phyloP scores from a whole-genome alignment of 2,888 invertebrate genomes.

The Eristalinus aeneus region DNA sequence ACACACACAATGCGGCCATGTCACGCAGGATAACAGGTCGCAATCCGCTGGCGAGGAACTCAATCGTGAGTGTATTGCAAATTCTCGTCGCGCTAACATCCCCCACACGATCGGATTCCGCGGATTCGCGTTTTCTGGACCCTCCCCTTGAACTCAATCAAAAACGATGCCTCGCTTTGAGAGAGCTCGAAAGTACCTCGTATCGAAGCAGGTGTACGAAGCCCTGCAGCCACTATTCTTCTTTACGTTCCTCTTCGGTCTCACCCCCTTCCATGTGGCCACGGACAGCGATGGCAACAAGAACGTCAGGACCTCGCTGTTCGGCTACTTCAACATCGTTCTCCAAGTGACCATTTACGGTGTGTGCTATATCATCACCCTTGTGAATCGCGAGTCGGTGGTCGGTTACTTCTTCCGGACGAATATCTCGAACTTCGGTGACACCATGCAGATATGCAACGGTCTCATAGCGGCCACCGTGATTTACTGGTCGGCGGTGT shows the following conservation, averaged over 20 bases:
- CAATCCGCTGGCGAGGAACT: not conserved
- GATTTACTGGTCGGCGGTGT: constrained; percentile 76
- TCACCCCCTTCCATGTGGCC: constrained; percentile 78
- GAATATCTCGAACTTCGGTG: constrained; percentile 77
- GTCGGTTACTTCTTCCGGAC: constrained; percentile 79
- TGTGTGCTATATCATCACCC: constrained; percentile 73
- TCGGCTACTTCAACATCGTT: constrained; percentile 73
- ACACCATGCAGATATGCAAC: constrained; percentile 77
- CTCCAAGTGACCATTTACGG: constrained; percentile 71
- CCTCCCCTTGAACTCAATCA: not conserved
- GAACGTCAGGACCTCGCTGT: constrained; percentile 73
- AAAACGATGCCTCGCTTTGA: constrained; percentile 16
- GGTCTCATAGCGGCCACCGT: constrained; percentile 77
- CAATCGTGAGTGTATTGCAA: constrained; percentile 35
- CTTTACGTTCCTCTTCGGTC: constrained; percentile 76
- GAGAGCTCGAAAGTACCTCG: constrained; percentile 75
- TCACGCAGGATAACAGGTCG: constrained; percentile 24
- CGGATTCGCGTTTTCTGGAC: not conserved
- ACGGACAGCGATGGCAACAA: constrained; percentile 75
- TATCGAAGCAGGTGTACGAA: constrained; percentile 78
- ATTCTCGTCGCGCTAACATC: constrained; percentile 45
- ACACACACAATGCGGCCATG: not conserved
- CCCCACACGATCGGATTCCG: constrained; percentile 23
- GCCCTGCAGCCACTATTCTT: constrained; percentile 77
- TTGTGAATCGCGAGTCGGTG: constrained; percentile 77